Evolutionary conservation across 2,797 vertebrate genomes (phyloP), one percentile per base, ranked within the genome.

Genomic region (Lates japonicus): DNA sequence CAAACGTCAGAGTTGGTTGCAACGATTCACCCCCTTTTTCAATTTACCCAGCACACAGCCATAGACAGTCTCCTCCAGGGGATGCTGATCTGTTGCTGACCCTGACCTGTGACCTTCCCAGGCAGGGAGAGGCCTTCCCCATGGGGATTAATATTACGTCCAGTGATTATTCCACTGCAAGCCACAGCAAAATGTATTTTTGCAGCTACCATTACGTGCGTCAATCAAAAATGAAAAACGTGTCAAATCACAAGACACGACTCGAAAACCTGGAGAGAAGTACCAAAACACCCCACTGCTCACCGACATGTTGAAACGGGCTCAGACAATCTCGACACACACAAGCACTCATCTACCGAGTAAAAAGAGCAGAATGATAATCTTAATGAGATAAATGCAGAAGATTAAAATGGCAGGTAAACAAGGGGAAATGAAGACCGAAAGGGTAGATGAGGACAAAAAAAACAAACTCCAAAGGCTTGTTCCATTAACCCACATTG

Each of bases 401-500:
- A 48, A 42, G 22, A 58, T 10, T n/a, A 29, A 58, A 2, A 22
- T 1, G 57, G 29, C 0, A 57, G 11, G 33, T 14, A 39, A 73
- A 46, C 4, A 33, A 52, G n/a, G 19, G 41, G 16, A 17, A 22
- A 61, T 7, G 31, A 69, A 61, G 1, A 48, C 1, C 51, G 17
- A 46, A 29, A 44, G 54, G 62, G 35, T 65, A 49, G 59, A 79
- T 22, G 35, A 17, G 71, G 25, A 70, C 66, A 48, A 20, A 8
- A 41, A 41, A 46, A 17, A 7, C 1, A 58, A 83, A 84, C 84
- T 82, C 80, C 70, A 74, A 29, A 65, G 62, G 70, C 66, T 48
- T 81, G 88, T 54, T 89, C 92, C 82, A 90, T 87, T 90, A 88
- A 94, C 88, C 90, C 89, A 92, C 80, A 91, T 52, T 87, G 80